These are phyloP conservation scores for Episyrphus balteatus DNA, from an alignment of 1,140 invertebrate species.

Conservation along the genomic window DNA sequence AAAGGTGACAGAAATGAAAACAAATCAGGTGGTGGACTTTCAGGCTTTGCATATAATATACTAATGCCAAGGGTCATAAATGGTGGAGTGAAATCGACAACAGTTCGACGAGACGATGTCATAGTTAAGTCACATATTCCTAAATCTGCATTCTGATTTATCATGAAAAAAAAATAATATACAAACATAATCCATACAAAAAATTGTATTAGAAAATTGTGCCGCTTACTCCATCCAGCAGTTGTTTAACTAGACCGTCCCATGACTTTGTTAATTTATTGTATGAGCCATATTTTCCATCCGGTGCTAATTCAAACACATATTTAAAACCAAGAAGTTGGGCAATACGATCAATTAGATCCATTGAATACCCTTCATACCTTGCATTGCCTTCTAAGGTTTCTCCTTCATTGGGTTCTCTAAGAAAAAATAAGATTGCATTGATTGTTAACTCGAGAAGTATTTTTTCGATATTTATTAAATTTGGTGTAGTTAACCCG, in stretches of 20 bases:
- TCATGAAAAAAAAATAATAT: constrained; percentile 8
- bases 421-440: not conserved
- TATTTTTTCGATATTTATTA: no score
- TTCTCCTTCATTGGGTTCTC: constrained; percentile 32
- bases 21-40: constrained; percentile 56
- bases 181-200: not conserved
- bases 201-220: not conserved
- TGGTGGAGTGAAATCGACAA: constrained; percentile 79
- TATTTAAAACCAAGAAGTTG: constrained; percentile 66
- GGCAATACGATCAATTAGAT: constrained; percentile 66
- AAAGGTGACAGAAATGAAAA: constrained; percentile 83
- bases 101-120: constrained; percentile 69
- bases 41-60: constrained; percentile 64
- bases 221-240: constrained; percentile 67
- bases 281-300: constrained; percentile 60
- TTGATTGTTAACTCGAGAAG: not conserved
- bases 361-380: constrained; percentile 70
- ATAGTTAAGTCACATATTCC: constrained; percentile 89
- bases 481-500: no score
- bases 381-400: constrained; percentile 42
- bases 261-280: constrained; percentile 61
- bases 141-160: constrained; percentile 72
- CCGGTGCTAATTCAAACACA: constrained; percentile 56
- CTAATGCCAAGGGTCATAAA: constrained; percentile 81
- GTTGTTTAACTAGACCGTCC: constrained; percentile 76